Percentiles rank a stretch among this genome's conserved stretches.
Evolutionary conservation across 2,113 vertebrate genomes (phyloP).

Genomic region (Copsychus sechellarum): DNA sequence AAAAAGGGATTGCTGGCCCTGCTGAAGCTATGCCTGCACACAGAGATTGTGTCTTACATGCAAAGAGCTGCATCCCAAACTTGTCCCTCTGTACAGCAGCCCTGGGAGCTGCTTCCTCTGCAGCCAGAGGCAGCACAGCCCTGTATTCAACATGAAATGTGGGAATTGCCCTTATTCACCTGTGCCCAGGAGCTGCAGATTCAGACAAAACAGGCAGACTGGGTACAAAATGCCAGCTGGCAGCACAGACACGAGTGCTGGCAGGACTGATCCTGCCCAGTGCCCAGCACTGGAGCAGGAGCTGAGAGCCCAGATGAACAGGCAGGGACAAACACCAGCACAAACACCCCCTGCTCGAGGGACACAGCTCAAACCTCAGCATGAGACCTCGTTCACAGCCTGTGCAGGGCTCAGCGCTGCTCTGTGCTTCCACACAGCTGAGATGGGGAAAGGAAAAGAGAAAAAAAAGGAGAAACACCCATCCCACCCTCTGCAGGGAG

Average conservation of each 20-base stretch:
- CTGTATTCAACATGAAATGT: rapidly evolving
- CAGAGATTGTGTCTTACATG: background rate
- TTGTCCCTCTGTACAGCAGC: background rate
- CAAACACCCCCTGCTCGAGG: background rate
- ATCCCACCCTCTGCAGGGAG: background rate
- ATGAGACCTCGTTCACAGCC: rapidly evolving
- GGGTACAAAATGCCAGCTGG: background rate
- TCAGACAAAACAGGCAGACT: rapidly evolving
- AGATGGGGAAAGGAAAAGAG: background rate
- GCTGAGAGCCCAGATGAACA: background rate
- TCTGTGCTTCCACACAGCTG: background rate
- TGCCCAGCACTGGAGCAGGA: background rate
- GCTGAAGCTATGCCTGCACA: background rate
- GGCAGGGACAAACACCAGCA: background rate
- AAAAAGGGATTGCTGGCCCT: too few species aligned
- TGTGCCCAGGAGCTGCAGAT: background rate
- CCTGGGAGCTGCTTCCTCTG: background rate
- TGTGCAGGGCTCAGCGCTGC: background rate
- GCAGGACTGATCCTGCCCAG: background rate
- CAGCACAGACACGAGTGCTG: background rate
- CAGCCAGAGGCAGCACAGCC: background rate
- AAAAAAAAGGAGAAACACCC: background rate
- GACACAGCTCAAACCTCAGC: background rate
- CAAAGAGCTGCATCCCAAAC: background rate
- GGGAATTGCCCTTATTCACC: background rate